phyloP scores from a whole-genome alignment of 2,113 vertebrate genomes.

The Tamias sibiricus region DNA sequence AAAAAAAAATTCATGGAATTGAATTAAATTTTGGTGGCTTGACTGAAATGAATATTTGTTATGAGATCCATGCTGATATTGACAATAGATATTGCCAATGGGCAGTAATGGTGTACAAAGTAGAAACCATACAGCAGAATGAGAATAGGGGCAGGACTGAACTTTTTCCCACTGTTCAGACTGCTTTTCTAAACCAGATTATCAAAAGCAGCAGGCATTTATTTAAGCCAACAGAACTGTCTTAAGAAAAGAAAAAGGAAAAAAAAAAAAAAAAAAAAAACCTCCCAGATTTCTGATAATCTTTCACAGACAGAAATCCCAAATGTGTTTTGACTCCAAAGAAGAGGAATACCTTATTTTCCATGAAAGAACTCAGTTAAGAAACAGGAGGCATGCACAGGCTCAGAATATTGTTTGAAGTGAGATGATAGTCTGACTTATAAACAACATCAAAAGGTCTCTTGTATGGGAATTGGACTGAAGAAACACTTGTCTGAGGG shows the following conservation, averaged over 20 bases:
- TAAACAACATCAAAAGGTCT: constrained; percentile 61
- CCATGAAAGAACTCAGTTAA: neutral
- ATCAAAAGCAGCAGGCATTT: neutral
- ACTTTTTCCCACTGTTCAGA: neutral
- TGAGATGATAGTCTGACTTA: constrained; percentile 29
- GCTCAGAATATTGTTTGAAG: constrained; percentile 39
- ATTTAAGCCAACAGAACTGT: neutral
- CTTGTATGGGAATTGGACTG: neutral
- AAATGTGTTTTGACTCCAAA: constrained; percentile 26
- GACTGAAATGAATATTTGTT: constrained; percentile 19
- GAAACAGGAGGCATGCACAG: neutral
- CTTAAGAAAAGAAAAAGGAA: neutral
- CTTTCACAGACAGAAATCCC: constrained; percentile 28
- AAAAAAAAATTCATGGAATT: constrained; percentile 31
- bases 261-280: neutral
- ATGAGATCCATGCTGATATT: neutral
- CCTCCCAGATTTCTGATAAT: neutral
- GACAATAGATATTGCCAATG: neutral
- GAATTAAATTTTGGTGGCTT: constrained; percentile 58
- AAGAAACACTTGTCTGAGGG: neutral
- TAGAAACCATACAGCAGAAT: neutral
- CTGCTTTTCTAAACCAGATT: neutral
- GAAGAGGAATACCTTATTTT: constrained; percentile 42
- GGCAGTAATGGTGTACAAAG: neutral
- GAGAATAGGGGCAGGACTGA: neutral